Evolutionary conservation across 1,140 invertebrate species (phyloP).

Genomic region (Charaxes varanes): DNA sequence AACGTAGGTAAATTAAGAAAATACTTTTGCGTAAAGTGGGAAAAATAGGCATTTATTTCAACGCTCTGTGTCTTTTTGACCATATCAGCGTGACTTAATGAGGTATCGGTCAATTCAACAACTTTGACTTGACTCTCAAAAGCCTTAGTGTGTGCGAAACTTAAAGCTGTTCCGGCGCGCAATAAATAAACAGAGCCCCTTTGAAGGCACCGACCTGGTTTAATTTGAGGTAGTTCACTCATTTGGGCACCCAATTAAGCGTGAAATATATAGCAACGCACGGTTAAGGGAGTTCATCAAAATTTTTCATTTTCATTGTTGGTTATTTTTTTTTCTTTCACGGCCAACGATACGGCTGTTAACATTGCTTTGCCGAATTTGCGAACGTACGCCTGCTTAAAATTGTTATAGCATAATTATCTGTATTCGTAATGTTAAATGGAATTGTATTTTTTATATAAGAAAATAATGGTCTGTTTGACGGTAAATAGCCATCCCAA

Average conservation of each 20-base stretch:
- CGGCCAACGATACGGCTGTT: conserved; percentile 33
- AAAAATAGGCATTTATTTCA: no score
- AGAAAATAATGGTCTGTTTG: no score
- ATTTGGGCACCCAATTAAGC: conserved; percentile 61
- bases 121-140: no score
- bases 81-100: no score
- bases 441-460: no score
- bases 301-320: conserved; percentile 53
- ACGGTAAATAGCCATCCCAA: no score
- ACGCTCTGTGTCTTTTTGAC: no score
- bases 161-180: conserved; percentile 7
- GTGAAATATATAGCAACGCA: conserved; percentile 49
- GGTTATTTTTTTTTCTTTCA: conserved; percentile 33
- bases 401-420: conserved; percentile 19
- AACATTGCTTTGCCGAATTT: conserved; percentile 20
- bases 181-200: conserved; percentile 25
- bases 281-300: conserved; percentile 49
- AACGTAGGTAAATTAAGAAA: no score
- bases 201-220: conserved; percentile 50
- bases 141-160: background rate
- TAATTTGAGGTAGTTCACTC: conserved; percentile 48
- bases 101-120: no score
- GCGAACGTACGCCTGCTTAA: conserved; percentile 9
- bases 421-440: conserved; percentile 8
- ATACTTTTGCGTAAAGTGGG: no score